A percentile compares a stretch with the other conserved stretches of the same genome.
Evolutionary conservation across 2,888 invertebrate species (phyloP).

Genomic region (Vandiemenella viatica): DNA sequence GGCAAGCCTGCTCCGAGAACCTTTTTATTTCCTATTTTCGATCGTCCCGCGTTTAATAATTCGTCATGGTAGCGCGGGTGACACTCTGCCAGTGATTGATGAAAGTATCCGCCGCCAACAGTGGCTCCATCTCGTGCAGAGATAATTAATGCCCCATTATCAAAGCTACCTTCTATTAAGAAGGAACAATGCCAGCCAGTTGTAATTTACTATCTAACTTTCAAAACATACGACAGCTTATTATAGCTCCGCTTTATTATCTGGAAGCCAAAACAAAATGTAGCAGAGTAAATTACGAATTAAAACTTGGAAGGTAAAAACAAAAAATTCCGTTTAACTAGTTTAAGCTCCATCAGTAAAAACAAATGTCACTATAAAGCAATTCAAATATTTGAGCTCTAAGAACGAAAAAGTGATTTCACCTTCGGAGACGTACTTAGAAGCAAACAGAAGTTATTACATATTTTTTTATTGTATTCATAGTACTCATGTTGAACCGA

Average conservation of each 20-base stretch:
- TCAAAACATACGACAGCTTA: slow-evolving; percentile 9
- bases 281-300: no score
- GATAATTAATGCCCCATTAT: slow-evolving; percentile 12
- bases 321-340: no score
- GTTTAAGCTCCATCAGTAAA: no score
- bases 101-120: slow-evolving; percentile 5
- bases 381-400: no score
- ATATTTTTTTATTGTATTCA: no score
- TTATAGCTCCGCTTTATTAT: slow-evolving; percentile 5
- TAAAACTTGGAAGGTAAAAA: no score
- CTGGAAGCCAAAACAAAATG: not conserved
- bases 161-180: slow-evolving; percentile 10
- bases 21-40: slow-evolving; percentile 1
- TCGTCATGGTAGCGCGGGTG: slow-evolving; percentile 10
- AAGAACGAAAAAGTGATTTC: no score
- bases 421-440: no score
- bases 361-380: no score
- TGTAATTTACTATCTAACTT: slow-evolving; percentile 11
- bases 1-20: not conserved
- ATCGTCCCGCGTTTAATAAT: slow-evolving; percentile 10
- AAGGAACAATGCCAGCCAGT: slow-evolving; percentile 8
- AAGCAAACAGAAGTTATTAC: no score
- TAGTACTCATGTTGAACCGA: no score
- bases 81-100: slow-evolving; percentile 10
- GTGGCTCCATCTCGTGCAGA: slow-evolving; percentile 9